Base-by-base conservation (phyloP, 2,888 invertebrate genomes). In the Chaitophorus viminalis region DNA sequence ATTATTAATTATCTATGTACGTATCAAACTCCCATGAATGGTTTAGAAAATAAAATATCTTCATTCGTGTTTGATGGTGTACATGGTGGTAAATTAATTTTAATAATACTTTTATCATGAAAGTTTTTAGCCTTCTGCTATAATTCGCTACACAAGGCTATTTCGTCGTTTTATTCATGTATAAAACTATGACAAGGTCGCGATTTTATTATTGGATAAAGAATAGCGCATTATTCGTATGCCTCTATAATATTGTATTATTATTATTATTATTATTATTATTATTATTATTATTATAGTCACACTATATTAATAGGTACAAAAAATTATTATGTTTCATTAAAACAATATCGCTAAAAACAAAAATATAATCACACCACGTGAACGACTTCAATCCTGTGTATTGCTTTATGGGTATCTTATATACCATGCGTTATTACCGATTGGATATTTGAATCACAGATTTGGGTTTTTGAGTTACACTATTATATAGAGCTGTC, bases 401-500 rank as follows among this genome's bases (percentile, higher is more conserved):
- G 46, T 46, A 46, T 46, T 46, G 46, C 46, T 46, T 46, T 46
- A 1, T 14, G 46, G 46, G 46, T 46, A 46, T 46, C 46, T 46
- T 46, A 46, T 14, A 46, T 70, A n/a, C n/a, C n/a, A 70, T 70
- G 18, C 8, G 70, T 70, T 36, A 36, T 82, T 46, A 6, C 39
- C 21, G 14, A 52, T 60, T 39, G 29, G 31, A 65, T 76, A 84
- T 84, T 84, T 25, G 83, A 84, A 84, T 84, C 39, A 31, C 75
- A 75, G 75, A 75, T 83, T 83, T 4, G 29, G 25, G 39, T 60
- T 39, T 60, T 65, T 60, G 83, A 39, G 75, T 65, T 60, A 65
- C 60, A 54, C 82, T n/a, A 39, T 79, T 31, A 39, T 68, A 75
- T 54, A 39, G 75, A 65, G 29, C 75, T 83, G 83, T 83, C 84